These are phyloP conservation scores for Ovis canadensis DNA, from an alignment of 2,113 vertebrate species.

Conservation along the genomic window DNA sequence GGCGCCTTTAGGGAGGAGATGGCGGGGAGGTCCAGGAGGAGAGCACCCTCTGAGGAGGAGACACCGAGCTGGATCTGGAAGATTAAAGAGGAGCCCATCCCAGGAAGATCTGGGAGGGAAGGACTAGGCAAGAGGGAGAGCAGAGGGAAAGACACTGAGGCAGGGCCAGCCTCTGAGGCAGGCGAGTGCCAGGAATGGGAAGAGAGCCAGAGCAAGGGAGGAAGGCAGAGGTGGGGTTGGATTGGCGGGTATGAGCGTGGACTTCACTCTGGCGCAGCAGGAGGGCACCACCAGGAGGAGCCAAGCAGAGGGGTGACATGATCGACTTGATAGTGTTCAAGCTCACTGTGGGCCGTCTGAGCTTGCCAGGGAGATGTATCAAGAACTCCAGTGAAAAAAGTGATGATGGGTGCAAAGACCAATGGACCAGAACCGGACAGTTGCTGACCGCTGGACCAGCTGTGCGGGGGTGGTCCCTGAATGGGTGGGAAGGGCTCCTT, in stretches of 20 bases:
- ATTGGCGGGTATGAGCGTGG: not conserved
- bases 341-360: not conserved
- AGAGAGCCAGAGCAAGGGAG: not conserved
- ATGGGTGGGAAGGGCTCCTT: not conserved
- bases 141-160: not conserved
- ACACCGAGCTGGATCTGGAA: not conserved
- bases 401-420: not conserved
- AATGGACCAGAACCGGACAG: not conserved
- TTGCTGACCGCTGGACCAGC: not conserved
- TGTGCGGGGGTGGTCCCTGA: not conserved
- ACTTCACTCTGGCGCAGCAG: not conserved
- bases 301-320: not conserved
- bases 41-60: not conserved
- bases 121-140: not conserved
- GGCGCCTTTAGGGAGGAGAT: not conserved
- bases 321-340: not conserved
- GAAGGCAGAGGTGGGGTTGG: not conserved
- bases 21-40: not conserved
- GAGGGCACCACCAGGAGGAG: not conserved
- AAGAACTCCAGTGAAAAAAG: not conserved
- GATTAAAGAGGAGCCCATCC: not conserved
- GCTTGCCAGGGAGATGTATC: not conserved
- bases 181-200: not conserved
- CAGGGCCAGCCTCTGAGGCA: not conserved
- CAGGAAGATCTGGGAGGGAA: not conserved